phyloP scores from a whole-genome alignment of 92 coral and sea anemone genomes.

The Bergia puertoricense region DNA sequence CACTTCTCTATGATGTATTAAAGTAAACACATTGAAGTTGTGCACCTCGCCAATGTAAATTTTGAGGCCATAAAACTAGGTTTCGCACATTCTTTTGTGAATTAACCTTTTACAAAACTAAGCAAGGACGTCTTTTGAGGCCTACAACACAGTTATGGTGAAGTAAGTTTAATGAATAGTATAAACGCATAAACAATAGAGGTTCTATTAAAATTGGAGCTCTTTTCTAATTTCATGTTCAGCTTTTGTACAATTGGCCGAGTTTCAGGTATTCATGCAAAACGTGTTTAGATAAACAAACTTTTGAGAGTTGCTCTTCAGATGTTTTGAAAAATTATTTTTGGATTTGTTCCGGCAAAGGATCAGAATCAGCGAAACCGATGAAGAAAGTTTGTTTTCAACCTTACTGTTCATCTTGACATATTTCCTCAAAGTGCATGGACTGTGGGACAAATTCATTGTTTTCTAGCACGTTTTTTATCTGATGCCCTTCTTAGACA shows the following conservation, averaged over 20 bases:
- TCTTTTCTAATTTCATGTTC: neutral
- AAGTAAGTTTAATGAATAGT: neutral
- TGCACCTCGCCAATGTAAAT: neutral
- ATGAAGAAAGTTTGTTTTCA: neutral
- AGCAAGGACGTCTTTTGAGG: neutral
- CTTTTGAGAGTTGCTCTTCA: slow-evolving; percentile 16
- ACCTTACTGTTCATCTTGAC: neutral
- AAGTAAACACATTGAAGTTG: slow-evolving; percentile 20
- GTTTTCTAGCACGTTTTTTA: neutral
- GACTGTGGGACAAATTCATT: neutral
- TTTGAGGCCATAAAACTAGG: slow-evolving; percentile 6
- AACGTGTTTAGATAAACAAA: slow-evolving; percentile 21
- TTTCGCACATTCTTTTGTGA: slow-evolving; percentile 6
- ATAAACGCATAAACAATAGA: neutral
- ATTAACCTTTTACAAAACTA: neutral
- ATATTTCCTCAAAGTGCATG: neutral
- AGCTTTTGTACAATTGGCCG: slow-evolving; percentile 2
- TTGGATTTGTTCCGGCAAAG: neutral
- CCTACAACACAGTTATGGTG: neutral
- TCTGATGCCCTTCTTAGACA: neutral
- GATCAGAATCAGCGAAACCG: neutral
- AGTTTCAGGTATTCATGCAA: slow-evolving; percentile 19
- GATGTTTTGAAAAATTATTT: neutral
- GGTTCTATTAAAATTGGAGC: neutral
- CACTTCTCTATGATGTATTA: slow-evolving; percentile 20